Base-by-base conservation (phyloP, 2,797 vertebrate genomes). In the Myripristis murdjan region DNA sequence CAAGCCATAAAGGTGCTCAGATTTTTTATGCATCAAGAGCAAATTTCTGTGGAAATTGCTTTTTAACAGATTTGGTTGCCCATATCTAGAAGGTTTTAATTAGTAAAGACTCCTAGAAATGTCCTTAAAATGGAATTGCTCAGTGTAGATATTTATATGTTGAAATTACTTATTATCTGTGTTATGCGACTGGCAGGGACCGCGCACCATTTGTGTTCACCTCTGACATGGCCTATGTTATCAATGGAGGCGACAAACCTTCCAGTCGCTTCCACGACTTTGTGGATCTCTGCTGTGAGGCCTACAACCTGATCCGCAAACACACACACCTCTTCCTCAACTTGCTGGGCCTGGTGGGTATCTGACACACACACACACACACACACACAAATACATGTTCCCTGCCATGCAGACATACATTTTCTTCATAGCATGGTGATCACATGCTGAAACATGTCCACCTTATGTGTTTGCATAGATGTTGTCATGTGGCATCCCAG, bases 261-360 rank as follows among this genome's bases (percentile, higher is more conserved):
- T 98, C 98, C 62, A 98, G 97, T 71, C 96, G 98, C 86, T 99
- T 99, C 92, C 98, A 99, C 2, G 97, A 98, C 86, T 99, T 99
- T 24, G 98, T 99, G 8, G 98, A 99, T 84, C 94, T 99, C 46
- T 99, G 98, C 93, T 99, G 97, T 59, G 97, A 98, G 80, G 98
- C 98, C 18, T 99, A 99, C 94, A 99, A 99, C 92, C 94, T 98
- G 80, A 98, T 99, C 88, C 93, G 98, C 90, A 99, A 99, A 84
- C 98, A 99, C 90, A 93, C 98, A 44, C 97, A 98, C 86, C 96
- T 99, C 83, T 98, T 99, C 92, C 95, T 99, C 79, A 98, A 98
- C 89, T 95, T 99, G 63, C 94, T 99, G 86, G 97, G 97, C 60
- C 93, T 99, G 96, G 98, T 99, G 85, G 87, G 96, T 58, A 26